A percentile compares a stretch with the other conserved stretches of the same genome.
These are phyloP conservation scores for Drosophila gaucha DNA, from an alignment of 2,888 invertebrate genomes.

Conservation along the genomic window DNA sequence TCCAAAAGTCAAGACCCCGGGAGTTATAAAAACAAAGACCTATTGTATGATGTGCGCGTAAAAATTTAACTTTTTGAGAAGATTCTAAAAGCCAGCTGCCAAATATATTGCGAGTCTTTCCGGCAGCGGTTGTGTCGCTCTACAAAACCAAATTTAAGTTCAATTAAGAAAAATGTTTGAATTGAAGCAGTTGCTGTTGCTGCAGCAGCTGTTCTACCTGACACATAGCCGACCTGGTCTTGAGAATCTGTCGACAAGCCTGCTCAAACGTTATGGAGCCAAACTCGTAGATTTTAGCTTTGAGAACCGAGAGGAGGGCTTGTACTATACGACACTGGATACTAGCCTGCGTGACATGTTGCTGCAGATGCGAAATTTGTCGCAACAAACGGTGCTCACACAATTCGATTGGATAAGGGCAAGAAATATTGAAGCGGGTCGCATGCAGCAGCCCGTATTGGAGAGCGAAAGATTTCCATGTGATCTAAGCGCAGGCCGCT, in stretches of 20 bases:
- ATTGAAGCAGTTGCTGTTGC: conserved; percentile 10
- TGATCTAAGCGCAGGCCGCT: conserved; percentile 23
- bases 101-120: not conserved
- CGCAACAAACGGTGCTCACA: conserved; percentile 23
- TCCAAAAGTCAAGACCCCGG: conserved; percentile 15
- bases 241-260: conserved; percentile 27
- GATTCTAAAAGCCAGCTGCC: not conserved
- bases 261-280: conserved; percentile 19
- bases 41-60: not conserved
- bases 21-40: conserved; percentile 8
- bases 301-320: not conserved
- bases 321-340: conserved; percentile 41
- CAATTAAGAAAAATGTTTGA: conserved; percentile 8
- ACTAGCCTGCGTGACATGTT: conserved; percentile 14
- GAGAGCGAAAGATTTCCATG: conserved; percentile 23
- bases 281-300: conserved; percentile 15
- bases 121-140: conserved; percentile 4
- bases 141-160: not conserved
- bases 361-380: conserved; percentile 25
- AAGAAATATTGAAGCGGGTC: conserved; percentile 6
- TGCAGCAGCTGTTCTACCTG: not conserved
- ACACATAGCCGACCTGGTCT: not conserved
- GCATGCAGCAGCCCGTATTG: conserved; percentile 28
- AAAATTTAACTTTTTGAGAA: conserved; percentile 9
- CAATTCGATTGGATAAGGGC: conserved; percentile 25